Percentiles rank a stretch among this genome's conserved stretches.
Evolutionary conservation across 2,113 vertebrate species (phyloP).

Genomic region (Sphyrna mokarran): DNA sequence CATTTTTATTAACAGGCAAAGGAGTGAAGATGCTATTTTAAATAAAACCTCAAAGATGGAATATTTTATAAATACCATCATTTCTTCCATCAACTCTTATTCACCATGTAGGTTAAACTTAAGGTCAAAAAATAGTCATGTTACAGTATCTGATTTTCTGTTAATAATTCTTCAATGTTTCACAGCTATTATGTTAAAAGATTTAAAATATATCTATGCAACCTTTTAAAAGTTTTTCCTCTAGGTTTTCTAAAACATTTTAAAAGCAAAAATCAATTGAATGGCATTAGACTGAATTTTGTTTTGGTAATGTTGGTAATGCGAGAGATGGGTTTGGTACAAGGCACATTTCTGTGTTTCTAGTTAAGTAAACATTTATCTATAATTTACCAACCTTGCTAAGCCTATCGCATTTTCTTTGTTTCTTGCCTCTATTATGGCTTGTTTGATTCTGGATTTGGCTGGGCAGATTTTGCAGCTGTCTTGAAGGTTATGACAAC

Average conservation of each 20-base stretch:
- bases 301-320: neutral
- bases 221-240: too few species aligned
- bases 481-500: slow-evolving; percentile 13
- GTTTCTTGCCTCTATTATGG: slow-evolving; percentile 5
- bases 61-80: neutral
- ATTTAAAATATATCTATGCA: too few species aligned
- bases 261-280: neutral
- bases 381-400: slow-evolving; percentile 1
- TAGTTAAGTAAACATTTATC: neutral
- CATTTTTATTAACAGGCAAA: slow-evolving; percentile 7
- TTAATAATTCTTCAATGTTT: slow-evolving; percentile 32
- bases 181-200: neutral
- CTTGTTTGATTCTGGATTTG: neutral
- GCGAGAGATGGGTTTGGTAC: neutral
- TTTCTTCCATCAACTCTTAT: neutral
- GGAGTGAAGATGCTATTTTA: neutral
- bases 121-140: slow-evolving; percentile 26
- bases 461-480: slow-evolving; percentile 2
- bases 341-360: slow-evolving; percentile 11
- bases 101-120: neutral
- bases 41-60: neutral
- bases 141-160: slow-evolving; percentile 21
- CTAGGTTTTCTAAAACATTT: neutral
- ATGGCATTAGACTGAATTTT: neutral
- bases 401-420: neutral